phyloP scores from a whole-genome alignment of 92 coral and sea anemone species.

The Parazoanthus darwini region DNA sequence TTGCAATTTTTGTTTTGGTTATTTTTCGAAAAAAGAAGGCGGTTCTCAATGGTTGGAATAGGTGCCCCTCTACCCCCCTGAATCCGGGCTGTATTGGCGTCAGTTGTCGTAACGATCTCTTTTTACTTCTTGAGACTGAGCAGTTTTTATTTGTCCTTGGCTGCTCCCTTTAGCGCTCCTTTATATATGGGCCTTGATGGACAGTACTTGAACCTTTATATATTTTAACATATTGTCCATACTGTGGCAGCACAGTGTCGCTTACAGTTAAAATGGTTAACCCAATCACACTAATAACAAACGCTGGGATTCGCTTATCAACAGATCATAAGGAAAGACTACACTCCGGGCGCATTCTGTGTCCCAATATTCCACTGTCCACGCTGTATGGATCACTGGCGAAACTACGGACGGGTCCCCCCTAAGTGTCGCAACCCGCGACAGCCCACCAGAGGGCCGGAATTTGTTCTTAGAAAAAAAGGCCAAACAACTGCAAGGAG shows the following conservation, averaged over 20 bases:
- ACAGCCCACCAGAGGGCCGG: slow-evolving; percentile 83
- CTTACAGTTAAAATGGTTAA: too few species aligned
- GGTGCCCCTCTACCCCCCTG: too few species aligned
- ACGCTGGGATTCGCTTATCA: neutral
- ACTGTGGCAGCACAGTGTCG: too few species aligned
- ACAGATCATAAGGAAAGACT: slow-evolving; percentile 73
- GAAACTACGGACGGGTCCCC: slow-evolving; percentile 70
- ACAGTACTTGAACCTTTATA: too few species aligned
- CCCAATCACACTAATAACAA: too few species aligned
- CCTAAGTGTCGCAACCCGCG: slow-evolving; percentile 58
- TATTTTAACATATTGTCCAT: too few species aligned
- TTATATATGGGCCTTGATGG: too few species aligned
- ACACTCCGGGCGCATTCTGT: slow-evolving; percentile 82
- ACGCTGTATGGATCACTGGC: slow-evolving; percentile 81
- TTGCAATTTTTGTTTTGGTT: too few species aligned
- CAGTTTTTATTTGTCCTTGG: neutral
- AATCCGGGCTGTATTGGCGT: neutral
- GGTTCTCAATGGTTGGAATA: too few species aligned
- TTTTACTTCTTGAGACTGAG: neutral
- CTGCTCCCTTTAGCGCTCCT: neutral
- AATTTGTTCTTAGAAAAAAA: slow-evolving; percentile 52
- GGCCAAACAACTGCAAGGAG: slow-evolving; percentile 7
- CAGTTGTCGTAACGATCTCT: neutral
- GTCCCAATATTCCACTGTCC: slow-evolving; percentile 95
- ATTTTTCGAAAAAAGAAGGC: too few species aligned